Percentiles rank a stretch among this genome's conserved stretches.
Evolutionary conservation across 2,797 vertebrate species (phyloP).

Genomic region (Crenichthys baileyi): DNA sequence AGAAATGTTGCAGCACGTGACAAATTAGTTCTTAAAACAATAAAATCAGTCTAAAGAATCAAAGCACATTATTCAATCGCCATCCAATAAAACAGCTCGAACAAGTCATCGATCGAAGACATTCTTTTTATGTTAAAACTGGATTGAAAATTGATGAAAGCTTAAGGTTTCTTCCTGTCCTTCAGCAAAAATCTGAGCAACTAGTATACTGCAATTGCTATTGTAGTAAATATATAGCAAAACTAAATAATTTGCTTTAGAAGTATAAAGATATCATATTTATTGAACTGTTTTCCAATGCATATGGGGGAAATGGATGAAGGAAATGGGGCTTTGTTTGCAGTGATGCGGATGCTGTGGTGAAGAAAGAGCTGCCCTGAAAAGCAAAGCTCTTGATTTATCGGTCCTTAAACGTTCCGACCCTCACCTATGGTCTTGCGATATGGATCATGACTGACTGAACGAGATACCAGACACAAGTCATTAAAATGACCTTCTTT

Average conservation of each 20-base stretch:
- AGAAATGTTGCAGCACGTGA: slow-evolving; percentile 45
- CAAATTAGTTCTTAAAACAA: slow-evolving; percentile 36
- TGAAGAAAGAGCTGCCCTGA: not conserved
- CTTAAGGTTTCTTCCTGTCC: slow-evolving; percentile 1
- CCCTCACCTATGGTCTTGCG: not conserved
- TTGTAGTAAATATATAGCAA: not conserved
- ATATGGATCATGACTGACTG: not conserved
- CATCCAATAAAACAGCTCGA: slow-evolving; percentile 1
- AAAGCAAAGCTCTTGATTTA: not conserved
- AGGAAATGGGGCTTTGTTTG: not conserved
- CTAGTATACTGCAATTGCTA: not conserved
- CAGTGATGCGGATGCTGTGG: not conserved
- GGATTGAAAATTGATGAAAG: slow-evolving; percentile 17
- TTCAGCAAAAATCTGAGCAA: not conserved
- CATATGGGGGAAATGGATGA: not conserved
- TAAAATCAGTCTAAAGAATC: slow-evolving; percentile 17
- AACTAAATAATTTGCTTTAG: not conserved
- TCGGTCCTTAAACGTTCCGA: too few relatives aligned
- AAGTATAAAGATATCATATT: not conserved
- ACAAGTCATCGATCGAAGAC: slow-evolving; percentile 8
- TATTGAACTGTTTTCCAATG: not conserved
- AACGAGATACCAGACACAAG: not conserved
- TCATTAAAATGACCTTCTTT: not conserved
- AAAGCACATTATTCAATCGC: not conserved
- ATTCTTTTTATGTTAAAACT: slow-evolving; percentile 26